These are phyloP conservation scores for Choloepus hoffmanni DNA, from an alignment of 2,113 vertebrate genomes.

Conservation along the genomic window DNA sequence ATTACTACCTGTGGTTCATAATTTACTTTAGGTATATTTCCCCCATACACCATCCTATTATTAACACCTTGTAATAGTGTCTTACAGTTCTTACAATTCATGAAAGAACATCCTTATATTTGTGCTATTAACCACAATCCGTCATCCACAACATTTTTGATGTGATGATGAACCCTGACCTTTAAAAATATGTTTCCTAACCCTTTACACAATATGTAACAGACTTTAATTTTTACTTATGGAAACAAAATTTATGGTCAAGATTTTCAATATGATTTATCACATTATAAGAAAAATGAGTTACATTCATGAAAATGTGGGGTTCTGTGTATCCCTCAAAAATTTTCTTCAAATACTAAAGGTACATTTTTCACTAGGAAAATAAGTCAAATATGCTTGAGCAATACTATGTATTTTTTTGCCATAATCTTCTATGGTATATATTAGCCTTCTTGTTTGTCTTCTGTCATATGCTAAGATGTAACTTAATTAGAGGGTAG, in stretches of 20 bases:
- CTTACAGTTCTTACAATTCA: too few relatives aligned
- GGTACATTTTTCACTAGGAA: slow-evolving; percentile 75
- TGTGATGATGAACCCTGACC: background rate
- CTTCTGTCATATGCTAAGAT: slow-evolving; percentile 72
- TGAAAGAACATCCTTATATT: too few relatives aligned
- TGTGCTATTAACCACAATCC: too few relatives aligned
- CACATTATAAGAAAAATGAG: slow-evolving; percentile 24
- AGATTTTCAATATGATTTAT: slow-evolving; percentile 36
- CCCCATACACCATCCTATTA: too few relatives aligned
- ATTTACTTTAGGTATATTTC: too few relatives aligned
- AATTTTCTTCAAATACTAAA: slow-evolving; percentile 60
- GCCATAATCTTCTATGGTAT: slow-evolving; percentile 49
- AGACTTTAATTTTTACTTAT: background rate
- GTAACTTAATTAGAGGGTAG: slow-evolving; percentile 83
- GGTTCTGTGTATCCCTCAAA: background rate
- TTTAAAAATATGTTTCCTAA: background rate
- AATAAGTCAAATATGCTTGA: slow-evolving; percentile 75
- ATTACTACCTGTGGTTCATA: too few relatives aligned
- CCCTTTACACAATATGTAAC: background rate
- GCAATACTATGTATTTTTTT: slow-evolving; percentile 50
- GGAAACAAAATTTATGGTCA: background rate
- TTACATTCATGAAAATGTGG: background rate
- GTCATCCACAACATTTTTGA: background rate
- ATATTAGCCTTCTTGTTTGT: slow-evolving; percentile 74
- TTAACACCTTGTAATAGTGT: too few relatives aligned